Evolutionary conservation across 2,888 invertebrate species (phyloP), one percentile per base, ranked within the genome.

Genomic region (Dorcus parallelipipedus): DNA sequence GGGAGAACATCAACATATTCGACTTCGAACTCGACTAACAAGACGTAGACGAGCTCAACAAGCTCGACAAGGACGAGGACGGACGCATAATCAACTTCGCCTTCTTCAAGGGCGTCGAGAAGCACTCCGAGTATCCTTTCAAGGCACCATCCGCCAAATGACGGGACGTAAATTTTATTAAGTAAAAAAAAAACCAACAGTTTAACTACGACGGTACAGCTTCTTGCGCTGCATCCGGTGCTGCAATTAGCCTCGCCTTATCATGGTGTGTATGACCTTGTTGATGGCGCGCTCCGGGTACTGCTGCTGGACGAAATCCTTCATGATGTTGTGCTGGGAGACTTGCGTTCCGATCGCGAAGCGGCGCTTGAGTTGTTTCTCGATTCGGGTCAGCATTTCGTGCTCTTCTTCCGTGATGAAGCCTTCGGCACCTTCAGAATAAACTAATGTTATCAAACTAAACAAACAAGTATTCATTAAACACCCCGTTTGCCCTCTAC

Each of bases 271-370:
- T 66, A 99, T 88, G 9, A 99, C 98, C 81, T 96, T 97, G 59
- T 87, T 79, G 58, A 99, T 87, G 4, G 91, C 86, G 56, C 89
- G 82, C 76, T 96, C 95, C 0, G 92, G 89, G 76, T 94, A 97
- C 77, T 93, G 91, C 78, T 95, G 90, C 9, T 86, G 83, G 3
- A 85, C 76, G 71, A 91, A 91, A 79, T 97, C 97, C 72, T 94
- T 91, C 33, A 99, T 83, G 65, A 99, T 94, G 64, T 90, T 92
- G 73, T 94, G 91, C 74, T 97, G 95, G 0, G 97, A 96, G 0
- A 97, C 95, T 79, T 95, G 96, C 0, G 95, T 92, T n/a, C 97
- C 97, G 63, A 97, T 90, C 0, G 94, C 91, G 77, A 97, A 97
- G 58, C 97, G 84, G 54, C 91, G 86, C 79, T 97, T 98, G 58